Conservation (phyloP, 92 coral and sea anemone genomes). For the Paramuricea clavata region DNA sequence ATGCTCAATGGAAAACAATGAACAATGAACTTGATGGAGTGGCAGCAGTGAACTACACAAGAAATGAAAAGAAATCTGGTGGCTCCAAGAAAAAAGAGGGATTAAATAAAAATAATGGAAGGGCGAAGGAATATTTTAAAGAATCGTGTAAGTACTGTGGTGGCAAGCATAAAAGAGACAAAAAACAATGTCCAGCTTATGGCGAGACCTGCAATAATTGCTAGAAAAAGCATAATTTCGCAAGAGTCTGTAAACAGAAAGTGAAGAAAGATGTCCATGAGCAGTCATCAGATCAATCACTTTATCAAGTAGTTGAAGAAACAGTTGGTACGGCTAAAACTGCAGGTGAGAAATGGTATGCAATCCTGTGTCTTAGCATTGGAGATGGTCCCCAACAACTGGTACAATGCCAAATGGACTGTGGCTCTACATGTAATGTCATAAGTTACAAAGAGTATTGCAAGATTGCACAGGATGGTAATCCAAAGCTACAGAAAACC, state of each 20-base stretch:
- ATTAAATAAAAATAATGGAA: neutral
- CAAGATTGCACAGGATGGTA: constrained; percentile 53
- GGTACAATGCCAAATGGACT: constrained; percentile 39
- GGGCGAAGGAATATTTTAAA: neutral
- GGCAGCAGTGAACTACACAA: constrained; percentile 1
- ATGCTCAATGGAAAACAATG: neutral
- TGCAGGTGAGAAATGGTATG: neutral
- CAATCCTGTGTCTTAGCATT: neutral
- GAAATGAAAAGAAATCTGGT: neutral
- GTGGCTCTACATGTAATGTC: constrained; percentile 53
- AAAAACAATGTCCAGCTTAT: neutral
- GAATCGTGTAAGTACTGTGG: neutral
- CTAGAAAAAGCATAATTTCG: neutral
- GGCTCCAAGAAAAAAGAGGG: neutral
- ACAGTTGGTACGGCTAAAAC: neutral
- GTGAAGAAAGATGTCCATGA: neutral
- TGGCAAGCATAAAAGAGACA: neutral
- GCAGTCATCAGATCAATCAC: constrained; percentile 6
- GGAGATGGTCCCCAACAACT: constrained; percentile 4
- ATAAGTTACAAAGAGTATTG: constrained; percentile 28
- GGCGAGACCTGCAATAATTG: constrained; percentile 19
- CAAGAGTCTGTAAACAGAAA: constrained; percentile 14
- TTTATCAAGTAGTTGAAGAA: constrained; percentile 8
- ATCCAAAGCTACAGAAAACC: constrained; percentile 31
- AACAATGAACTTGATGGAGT: neutral